These are phyloP conservation scores for Emydocephalus ijimae DNA, from an alignment of 2,113 vertebrate species.

Conservation along the genomic window DNA sequence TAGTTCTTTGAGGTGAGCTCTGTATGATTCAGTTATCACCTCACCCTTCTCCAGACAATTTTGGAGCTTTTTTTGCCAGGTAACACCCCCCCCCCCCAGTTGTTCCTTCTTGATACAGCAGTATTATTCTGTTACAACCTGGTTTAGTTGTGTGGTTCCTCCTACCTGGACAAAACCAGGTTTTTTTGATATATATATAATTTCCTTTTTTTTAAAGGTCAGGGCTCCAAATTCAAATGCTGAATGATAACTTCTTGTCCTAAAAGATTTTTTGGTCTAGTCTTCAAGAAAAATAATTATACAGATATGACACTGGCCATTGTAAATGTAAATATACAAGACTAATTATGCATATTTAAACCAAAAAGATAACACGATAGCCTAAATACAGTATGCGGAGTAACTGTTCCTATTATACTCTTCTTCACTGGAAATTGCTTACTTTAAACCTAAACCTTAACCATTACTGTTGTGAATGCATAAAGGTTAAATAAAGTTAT, in stretches of 20 bases:
- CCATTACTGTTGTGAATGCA: too few relatives aligned
- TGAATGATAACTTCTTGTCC: neutral
- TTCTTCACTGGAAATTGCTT: neutral
- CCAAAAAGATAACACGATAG: neutral
- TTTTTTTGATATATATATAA: neutral
- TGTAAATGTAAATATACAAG: neutral
- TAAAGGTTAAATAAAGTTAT: too few relatives aligned
- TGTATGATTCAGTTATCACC: neutral
- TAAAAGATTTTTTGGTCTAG: neutral
- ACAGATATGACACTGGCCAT: neutral
- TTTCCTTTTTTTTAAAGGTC: neutral
- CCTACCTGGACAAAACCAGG: neutral
- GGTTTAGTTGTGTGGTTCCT: neutral
- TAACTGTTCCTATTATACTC: neutral
- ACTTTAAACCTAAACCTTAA: neutral
- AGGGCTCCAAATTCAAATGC: neutral
- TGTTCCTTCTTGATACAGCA: neutral
- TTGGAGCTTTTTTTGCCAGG: neutral
- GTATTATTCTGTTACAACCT: neutral
- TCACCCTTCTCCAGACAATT: neutral
- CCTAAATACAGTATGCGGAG: neutral
- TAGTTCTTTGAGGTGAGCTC: neutral
- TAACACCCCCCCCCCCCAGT: neutral
- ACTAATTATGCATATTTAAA: neutral
- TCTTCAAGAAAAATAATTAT: neutral